A percentile compares a stretch with the other conserved stretches of the same genome.
These are phyloP conservation scores for Larimichthys crocea DNA, from an alignment of 2,113 vertebrate genomes.

Conservation along the genomic window DNA sequence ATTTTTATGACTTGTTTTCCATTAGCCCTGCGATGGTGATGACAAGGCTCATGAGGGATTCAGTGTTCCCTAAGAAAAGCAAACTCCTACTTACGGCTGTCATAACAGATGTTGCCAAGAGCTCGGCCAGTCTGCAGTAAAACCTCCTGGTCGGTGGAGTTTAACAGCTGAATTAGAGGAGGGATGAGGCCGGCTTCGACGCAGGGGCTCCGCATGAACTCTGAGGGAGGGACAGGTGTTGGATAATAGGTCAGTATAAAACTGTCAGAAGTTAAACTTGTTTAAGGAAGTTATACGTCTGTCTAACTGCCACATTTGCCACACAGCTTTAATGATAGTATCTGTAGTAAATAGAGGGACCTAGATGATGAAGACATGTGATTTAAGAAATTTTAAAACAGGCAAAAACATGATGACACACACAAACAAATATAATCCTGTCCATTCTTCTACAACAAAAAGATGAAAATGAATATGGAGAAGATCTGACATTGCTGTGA, in stretches of 20 bases:
- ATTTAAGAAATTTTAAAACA: not conserved
- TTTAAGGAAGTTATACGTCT: not conserved
- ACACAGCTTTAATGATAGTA: not conserved
- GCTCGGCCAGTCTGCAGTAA: slow-evolving; percentile 97
- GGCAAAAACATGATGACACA: not conserved
- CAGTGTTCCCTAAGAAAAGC: slow-evolving; percentile 10
- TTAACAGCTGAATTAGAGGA: slow-evolving; percentile 93
- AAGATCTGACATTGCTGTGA: not conserved
- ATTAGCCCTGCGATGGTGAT: slow-evolving; percentile 5
- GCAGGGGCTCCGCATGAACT: slow-evolving; percentile 95
- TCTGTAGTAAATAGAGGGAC: not conserved
- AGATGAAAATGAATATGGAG: not conserved
- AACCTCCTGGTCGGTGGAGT: slow-evolving; percentile 95
- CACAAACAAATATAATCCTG: not conserved
- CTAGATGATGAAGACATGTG: not conserved
- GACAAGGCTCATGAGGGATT: slow-evolving; percentile 12
- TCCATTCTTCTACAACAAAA: not conserved
- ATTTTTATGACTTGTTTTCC: not conserved
- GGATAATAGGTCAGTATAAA: slow-evolving; percentile 5
- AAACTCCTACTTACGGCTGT: slow-evolving; percentile 94
- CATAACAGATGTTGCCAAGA: slow-evolving; percentile 98
- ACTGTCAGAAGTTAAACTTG: not conserved
- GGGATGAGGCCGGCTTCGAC: slow-evolving; percentile 96
- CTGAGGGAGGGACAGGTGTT: slow-evolving; percentile 75
- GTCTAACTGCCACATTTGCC: not conserved